Evolutionary conservation across 2,797 vertebrate species (phyloP).

Genomic region (Sus cebifrons): DNA sequence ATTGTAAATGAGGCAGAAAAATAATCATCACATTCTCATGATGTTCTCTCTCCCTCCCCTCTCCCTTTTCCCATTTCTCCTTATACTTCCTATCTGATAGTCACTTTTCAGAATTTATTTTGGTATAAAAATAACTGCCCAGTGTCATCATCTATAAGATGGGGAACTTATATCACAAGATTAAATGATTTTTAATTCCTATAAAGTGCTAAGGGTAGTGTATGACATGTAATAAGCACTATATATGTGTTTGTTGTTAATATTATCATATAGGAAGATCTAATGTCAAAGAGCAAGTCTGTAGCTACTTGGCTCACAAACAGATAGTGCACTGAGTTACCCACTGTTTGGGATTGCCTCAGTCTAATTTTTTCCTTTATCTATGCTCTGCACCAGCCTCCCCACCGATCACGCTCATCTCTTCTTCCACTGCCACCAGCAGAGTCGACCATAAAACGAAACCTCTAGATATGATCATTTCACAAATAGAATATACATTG

Average conservation of each 20-base stretch:
- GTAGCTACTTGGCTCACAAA: background rate
- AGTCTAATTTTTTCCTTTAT: background rate
- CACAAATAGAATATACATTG: background rate
- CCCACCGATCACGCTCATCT: background rate
- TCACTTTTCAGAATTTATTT: slow-evolving; percentile 22
- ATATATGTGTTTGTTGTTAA: slow-evolving; percentile 6
- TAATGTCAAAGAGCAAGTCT: background rate
- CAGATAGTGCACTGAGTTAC: background rate
- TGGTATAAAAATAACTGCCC: background rate
- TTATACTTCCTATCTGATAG: background rate
- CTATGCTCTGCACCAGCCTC: background rate
- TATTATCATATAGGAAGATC: background rate
- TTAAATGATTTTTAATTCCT: slow-evolving; percentile 16
- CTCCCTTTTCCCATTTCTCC: background rate
- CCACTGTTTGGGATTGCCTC: background rate
- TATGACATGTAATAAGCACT: background rate
- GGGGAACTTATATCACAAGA: background rate
- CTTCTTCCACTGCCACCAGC: background rate
- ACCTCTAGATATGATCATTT: background rate
- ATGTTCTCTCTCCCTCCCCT: background rate
- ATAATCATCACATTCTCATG: background rate
- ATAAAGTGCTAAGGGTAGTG: background rate
- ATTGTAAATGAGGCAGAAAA: slow-evolving; percentile 47
- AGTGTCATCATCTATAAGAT: background rate
- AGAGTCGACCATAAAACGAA: background rate